These are phyloP conservation scores for Rhamphomyia laevipes DNA, from an alignment of 2,888 invertebrate genomes.

Conservation along the genomic window DNA sequence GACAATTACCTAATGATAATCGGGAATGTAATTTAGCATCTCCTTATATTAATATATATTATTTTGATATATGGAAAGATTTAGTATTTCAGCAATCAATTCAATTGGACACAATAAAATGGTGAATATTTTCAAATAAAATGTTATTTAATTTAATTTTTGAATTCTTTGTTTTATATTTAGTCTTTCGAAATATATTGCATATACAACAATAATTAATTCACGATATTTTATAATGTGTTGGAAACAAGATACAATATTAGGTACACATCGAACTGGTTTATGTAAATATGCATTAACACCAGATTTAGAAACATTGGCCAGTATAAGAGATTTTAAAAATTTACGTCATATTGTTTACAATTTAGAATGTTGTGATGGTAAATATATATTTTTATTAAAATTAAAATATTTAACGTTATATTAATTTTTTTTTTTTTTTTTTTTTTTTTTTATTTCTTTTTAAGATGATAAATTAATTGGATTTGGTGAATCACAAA, in stretches of 20 bases:
- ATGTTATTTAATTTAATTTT: neutral
- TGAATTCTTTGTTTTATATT: neutral
- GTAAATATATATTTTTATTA: constrained; percentile 16
- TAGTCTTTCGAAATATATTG: constrained; percentile 25
- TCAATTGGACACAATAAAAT: constrained; percentile 31
- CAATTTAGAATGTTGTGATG: constrained; percentile 29
- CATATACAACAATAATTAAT: constrained; percentile 30
- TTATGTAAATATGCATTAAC: constrained; percentile 35
- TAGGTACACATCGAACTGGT: constrained; percentile 27
- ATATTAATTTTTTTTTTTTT: neutral
- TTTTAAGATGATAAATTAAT: constrained; percentile 29
- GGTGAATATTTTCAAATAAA: constrained; percentile 19
- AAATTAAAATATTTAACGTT: neutral
- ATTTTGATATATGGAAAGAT: constrained; percentile 29
- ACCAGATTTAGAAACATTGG: constrained; percentile 32
- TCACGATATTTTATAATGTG: constrained; percentile 35
- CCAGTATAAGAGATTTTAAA: constrained; percentile 35
- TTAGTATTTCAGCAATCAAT: constrained; percentile 30
- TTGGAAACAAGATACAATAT: constrained; percentile 29
- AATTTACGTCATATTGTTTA: constrained; percentile 29
- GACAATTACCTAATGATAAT: constrained; percentile 24
- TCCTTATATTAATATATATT: constrained; percentile 34
- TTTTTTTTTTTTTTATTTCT: neutral
- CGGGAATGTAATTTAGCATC: constrained; percentile 31
- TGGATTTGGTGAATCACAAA: constrained; percentile 30